A percentile compares a stretch with the other conserved stretches of the same genome.
These are phyloP conservation scores for Ptychodera flava DNA, from an alignment of 35 echinoderm and acorn worm species.

Conservation along the genomic window DNA sequence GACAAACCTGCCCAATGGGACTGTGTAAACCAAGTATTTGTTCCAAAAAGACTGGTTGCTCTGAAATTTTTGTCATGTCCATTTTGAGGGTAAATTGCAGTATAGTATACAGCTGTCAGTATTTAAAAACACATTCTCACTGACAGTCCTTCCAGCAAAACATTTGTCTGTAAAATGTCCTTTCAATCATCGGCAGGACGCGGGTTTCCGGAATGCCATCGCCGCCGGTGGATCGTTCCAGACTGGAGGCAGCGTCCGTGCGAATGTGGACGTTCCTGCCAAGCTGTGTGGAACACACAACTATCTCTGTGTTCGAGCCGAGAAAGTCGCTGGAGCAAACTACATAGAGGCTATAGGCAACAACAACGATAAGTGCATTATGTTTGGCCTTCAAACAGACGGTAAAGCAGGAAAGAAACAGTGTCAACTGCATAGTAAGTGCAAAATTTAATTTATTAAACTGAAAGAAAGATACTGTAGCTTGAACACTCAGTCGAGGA, in stretches of 20 bases:
- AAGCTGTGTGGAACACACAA: background rate
- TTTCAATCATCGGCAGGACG: background rate
- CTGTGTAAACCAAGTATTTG: background rate
- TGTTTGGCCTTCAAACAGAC: background rate
- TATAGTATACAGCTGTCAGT: background rate
- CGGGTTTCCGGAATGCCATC: background rate
- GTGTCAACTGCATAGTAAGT: background rate
- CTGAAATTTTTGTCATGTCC: background rate
- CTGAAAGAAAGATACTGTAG: background rate
- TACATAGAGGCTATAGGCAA: background rate
- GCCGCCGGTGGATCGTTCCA: background rate
- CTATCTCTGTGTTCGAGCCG: background rate
- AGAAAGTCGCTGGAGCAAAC: background rate
- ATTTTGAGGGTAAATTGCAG: background rate
- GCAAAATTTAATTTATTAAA: background rate
- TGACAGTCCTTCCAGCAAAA: background rate
- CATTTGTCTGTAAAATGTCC: background rate
- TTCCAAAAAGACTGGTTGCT: background rate
- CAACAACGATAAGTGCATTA: background rate
- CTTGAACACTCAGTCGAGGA: too few relatives aligned
- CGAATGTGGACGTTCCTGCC: background rate
- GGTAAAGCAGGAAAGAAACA: background rate
- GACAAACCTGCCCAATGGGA: too few relatives aligned
- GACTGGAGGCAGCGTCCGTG: background rate
- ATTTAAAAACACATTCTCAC: too few relatives aligned